phyloP scores from a whole-genome alignment of 92 coral and sea anemone species.

The Phenganax stokvisi region DNA sequence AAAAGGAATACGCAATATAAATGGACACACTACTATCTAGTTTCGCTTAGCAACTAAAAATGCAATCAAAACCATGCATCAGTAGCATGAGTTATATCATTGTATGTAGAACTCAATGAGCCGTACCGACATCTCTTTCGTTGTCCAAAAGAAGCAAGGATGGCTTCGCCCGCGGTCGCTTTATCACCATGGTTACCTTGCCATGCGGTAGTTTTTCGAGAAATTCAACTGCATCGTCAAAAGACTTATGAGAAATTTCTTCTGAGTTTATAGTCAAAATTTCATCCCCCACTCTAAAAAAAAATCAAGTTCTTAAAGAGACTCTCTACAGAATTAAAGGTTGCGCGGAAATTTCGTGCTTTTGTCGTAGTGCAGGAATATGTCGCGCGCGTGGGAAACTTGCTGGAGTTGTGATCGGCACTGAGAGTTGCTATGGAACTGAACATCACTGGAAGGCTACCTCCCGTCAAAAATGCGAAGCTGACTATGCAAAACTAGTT shows the following conservation, averaged over 20 bases:
- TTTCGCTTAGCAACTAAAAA: no score
- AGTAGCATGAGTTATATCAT: neutral
- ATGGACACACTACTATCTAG: no score
- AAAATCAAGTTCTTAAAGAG: neutral
- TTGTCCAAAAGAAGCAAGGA: constrained; percentile 8
- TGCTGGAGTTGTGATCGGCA: no score
- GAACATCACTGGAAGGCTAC: no score
- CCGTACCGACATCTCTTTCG: constrained; percentile 39
- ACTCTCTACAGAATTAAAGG: no score
- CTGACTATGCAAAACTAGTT: no score
- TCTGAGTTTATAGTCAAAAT: constrained; percentile 70
- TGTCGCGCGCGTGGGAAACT: no score
- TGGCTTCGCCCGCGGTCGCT: constrained; percentile 27
- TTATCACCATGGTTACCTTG: constrained; percentile 54
- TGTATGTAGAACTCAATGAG: neutral
- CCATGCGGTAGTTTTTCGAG: constrained; percentile 84
- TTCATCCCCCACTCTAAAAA: constrained; percentile 73
- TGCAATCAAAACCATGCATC: neutral
- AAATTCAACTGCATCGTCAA: constrained; percentile 69
- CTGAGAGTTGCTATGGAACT: no score
- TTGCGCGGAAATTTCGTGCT: no score
- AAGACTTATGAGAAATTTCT: constrained; percentile 53
- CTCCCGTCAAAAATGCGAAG: no score
- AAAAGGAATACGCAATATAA: no score
- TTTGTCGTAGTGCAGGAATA: no score